Evolutionary conservation across 2,113 vertebrate genomes (phyloP), one percentile per base, ranked within the genome.

Genomic region (Xyrauchen texanus): DNA sequence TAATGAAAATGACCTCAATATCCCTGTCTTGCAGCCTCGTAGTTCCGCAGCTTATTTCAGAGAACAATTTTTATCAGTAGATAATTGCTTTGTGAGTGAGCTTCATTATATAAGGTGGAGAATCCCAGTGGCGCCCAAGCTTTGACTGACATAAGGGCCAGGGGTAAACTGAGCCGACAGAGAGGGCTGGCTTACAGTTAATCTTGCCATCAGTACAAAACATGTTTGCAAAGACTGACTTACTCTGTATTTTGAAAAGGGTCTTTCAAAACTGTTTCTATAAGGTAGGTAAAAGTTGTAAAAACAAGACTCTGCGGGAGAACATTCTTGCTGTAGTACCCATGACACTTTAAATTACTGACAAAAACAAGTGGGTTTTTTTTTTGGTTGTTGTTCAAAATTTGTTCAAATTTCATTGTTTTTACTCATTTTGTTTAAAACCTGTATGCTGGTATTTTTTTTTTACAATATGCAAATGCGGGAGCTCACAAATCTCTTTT

Each of bases 1-100:
- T 85, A 83, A 85, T 83, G 81, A 81, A 85, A 85, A 83, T 76
- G 78, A 85, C 84, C 81, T 71, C 81, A 81, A 83, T 81, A 82
- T 81, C 81, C 63, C 81, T 81, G 64, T 42, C 15, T 68, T 62
- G 46, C 77, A 75, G 76, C 71, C 81, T 78, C 55, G 7, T 42
- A 68, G 44, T 68, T 66, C 61, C 55, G 53, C 46, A 69, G 78
- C 81, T 75, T 78, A 83, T 71, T 81, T 78, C 81, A 76, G 42
- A 78, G 71, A 45, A 46, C 34, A 65, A 85, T 83, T 71, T 70
- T 67, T 83, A 85, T 81, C 78, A 67, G 65, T 81, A 49, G 69
- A 74, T 85, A 85, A 85, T 85, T 85, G 78, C 75, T 85, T 78
- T 83, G 69, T 78, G 78, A 76, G 76, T 66, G 49, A 68, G 44